phyloP scores from a whole-genome alignment of 1,140 invertebrate species.

The Eurosta solidaginis region DNA sequence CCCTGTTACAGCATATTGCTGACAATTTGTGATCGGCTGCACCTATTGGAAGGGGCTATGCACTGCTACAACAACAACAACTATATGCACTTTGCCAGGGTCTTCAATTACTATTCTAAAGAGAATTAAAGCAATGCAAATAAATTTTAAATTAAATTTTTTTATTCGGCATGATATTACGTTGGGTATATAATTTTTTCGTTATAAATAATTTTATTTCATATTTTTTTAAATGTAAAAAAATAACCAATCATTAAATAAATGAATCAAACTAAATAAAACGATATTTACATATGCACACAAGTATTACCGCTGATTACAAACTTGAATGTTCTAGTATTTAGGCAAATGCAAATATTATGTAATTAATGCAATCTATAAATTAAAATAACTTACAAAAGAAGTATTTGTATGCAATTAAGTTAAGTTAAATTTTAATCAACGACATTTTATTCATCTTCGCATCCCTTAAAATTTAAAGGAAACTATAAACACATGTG shows the following conservation, averaged over 20 bases:
- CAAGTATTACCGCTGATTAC: not conserved
- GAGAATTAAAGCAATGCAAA: no score
- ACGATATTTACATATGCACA: not conserved
- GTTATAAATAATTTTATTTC: not conserved
- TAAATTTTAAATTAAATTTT: not conserved
- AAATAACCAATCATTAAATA: conserved; percentile 9
- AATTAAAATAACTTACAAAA: not conserved
- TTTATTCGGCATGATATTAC: not conserved
- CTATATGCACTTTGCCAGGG: no score
- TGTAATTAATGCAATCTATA: not conserved
- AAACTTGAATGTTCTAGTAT: not conserved
- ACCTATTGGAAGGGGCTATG: no score
- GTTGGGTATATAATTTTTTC: not conserved
- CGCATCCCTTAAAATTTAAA: not conserved
- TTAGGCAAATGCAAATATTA: not conserved
- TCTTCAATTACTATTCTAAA: no score
- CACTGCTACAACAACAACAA: no score
- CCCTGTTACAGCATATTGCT: no score
- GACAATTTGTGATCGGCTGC: no score
- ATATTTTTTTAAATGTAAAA: not conserved
- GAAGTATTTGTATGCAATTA: not conserved
- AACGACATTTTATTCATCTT: not conserved
- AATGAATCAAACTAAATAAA: conserved; percentile 17
- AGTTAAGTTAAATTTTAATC: not conserved
- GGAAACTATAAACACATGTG: not conserved